Evolutionary conservation across 2,113 vertebrate genomes (phyloP), one percentile per base, ranked within the genome.

Genomic region (Eulemur macaco): DNA sequence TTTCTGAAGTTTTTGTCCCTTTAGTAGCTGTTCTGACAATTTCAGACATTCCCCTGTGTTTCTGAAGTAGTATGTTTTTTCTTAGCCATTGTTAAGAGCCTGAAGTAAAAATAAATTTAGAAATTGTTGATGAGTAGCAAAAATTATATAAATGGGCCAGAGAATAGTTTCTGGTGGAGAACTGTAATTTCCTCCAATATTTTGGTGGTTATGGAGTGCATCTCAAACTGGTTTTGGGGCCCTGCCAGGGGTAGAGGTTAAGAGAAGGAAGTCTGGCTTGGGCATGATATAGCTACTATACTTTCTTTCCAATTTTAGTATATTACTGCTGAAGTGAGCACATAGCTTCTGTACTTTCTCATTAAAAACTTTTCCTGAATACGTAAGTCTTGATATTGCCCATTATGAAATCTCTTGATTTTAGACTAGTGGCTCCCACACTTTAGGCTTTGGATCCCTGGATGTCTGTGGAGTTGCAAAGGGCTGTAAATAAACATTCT

Each of bases 1-100:
- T 83, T 94, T 94, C 73, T 78, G n/a, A 89, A 66, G 14, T 37
- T 60, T 91, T 71, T 85, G 63, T 89, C 56, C 31, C 9, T 92
- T 63, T 86, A 45, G 18, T 86, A 82, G 45, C n/a, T 80, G 39
- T 83, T 92, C 50, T 76, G 91, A 89, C 60, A 78, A 39, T 94
- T 81, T 94, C 64, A 63, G 45, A 78, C 34, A 71, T 60, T 83
- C 34, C 9, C 34, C 60, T 87, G 74, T 76, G 45, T 54, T 76
- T 96, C 80, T 81, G 25, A 77, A 29, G 34, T 90, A 54, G 23
- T 74, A 86, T 78, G 39, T 90, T 95, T 95, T 34, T 86, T 87
- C 31, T 84, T 14, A 83, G 42, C 69, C n/a, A 6, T 82, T 77
- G 21, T 94, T 73, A 89, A 74, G 73, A 87, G 27, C 47, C 84